Evolutionary conservation across 2,113 vertebrate species (phyloP).

Genomic region (rabbit (Oryctolagus cuniculus)): DNA sequence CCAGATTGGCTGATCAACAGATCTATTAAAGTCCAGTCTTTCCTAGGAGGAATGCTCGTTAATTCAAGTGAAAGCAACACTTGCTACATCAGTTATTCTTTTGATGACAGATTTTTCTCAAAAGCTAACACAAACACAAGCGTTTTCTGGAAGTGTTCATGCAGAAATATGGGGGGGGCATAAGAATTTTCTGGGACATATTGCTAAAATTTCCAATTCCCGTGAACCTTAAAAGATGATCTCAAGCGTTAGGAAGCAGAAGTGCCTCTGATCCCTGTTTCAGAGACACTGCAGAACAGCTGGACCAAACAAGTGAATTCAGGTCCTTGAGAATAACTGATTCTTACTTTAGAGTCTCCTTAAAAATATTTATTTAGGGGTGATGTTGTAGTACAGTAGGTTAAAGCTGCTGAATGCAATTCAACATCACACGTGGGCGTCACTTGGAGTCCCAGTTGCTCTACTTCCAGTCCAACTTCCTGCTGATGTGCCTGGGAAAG

Average conservation of each 20-base stretch:
- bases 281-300: background rate
- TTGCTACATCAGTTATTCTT: slow-evolving; percentile 16
- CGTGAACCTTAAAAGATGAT: background rate
- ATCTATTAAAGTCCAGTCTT: background rate
- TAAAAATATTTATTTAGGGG: background rate
- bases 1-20: background rate
- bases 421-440: too few relatives aligned
- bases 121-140: background rate
- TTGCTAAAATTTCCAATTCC: background rate
- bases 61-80: background rate
- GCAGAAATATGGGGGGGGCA: background rate
- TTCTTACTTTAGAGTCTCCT: background rate
- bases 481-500: too few relatives aligned
- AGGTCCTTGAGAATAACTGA: background rate
- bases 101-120: slow-evolving; percentile 15
- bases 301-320: background rate
- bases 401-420: too few relatives aligned
- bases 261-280: background rate
- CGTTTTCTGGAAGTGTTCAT: background rate
- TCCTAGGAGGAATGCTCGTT: slow-evolving; percentile 1
- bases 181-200: background rate
- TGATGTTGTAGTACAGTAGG: too few relatives aligned
- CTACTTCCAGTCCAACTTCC: too few relatives aligned
- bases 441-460: too few relatives aligned
- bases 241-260: background rate